Base-by-base conservation (phyloP, 2,888 invertebrate species). In the Lasioglossum morio region DNA sequence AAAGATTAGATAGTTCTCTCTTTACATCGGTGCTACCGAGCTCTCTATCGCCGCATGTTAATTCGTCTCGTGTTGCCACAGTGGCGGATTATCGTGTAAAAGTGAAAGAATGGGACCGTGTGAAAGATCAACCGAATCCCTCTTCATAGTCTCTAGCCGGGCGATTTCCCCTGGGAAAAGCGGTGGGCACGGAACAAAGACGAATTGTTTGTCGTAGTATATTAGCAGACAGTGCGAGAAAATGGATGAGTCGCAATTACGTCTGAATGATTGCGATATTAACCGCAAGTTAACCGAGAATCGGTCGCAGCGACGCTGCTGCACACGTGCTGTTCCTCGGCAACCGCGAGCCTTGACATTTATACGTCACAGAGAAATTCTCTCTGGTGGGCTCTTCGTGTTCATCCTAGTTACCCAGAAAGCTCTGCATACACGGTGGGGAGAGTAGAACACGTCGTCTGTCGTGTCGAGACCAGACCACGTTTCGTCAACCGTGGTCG, bases 181-280 rank as follows among this genome's bases (percentile, higher is more conserved):
- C 34, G 27, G 16, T 40, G 19, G 34, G 48, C 10, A 14, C 1
- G 19, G 40, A 69, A 85, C 76, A 78, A 80, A 79, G 88, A 63
- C 72, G 78, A 66, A 82, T 77, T 77, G 84, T 87, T 78, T 43
- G 40, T 48, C 79, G 46, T 16, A 48, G 70, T 78, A 69, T 78
- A 70, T 78, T 60, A 48, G 27, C 14, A 16, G 46, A 79, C 60
- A 34, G 74, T 34, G 30, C 73, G 48, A 75, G 63, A 72, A 63
- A 79, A 72, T 43, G 63, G 63, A 73, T 34, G 48, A 66, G 40
- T 76, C 69, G 69, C 57, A 77, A 88, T 88, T 87, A 79, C 82
- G 87, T 87, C 77, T 84, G 87, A 87, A 86, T 57, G 84, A 86
- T 81, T 79, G 84, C 81, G 81, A 87, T 87, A 81, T 87, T 86